These are phyloP conservation scores for Mirounga angustirostris DNA, from an alignment of 2,113 vertebrate genomes.

Conservation along the genomic window DNA sequence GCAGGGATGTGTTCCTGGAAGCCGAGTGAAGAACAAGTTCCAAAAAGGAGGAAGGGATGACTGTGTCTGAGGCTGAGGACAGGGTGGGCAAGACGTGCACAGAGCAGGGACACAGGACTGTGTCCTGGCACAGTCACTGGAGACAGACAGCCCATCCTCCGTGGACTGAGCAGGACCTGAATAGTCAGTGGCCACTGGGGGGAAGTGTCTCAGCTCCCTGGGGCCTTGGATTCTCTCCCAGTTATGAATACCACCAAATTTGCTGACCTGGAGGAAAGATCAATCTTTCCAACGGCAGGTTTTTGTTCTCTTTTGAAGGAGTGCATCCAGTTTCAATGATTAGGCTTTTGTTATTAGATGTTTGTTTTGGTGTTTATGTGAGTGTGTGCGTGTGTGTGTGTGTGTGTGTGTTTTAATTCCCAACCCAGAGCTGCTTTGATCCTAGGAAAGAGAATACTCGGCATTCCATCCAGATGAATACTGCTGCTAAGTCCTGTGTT, in stretches of 20 bases:
- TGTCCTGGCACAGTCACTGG: accelerated
- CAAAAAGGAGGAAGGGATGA: background rate
- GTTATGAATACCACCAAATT: conserved; percentile 18
- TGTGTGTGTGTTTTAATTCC: conserved; percentile 52
- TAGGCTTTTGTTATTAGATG: conserved; percentile 58
- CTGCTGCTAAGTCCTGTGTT: conserved; percentile 24
- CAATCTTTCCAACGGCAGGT: background rate
- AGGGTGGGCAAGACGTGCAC: accelerated
- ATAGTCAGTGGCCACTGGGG: background rate
- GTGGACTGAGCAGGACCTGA: background rate
- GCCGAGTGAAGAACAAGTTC: background rate
- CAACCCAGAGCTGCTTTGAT: conserved; percentile 77
- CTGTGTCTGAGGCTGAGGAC: background rate
- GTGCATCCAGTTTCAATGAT: conserved; percentile 42
- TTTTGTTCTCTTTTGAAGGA: conserved; percentile 57
- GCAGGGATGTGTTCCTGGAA: background rate
- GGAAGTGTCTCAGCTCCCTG: background rate
- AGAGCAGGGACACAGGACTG: background rate
- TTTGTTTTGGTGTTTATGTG: background rate
- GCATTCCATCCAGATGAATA: conserved; percentile 64
- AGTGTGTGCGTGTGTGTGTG: background rate
- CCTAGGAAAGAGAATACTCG: conserved; percentile 66
- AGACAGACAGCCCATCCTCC: background rate
- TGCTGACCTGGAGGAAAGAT: conserved; percentile 33
- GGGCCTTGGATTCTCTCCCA: background rate